Evolutionary conservation across 2,797 vertebrate species (phyloP).

Genomic region (Clarias fuscus): DNA sequence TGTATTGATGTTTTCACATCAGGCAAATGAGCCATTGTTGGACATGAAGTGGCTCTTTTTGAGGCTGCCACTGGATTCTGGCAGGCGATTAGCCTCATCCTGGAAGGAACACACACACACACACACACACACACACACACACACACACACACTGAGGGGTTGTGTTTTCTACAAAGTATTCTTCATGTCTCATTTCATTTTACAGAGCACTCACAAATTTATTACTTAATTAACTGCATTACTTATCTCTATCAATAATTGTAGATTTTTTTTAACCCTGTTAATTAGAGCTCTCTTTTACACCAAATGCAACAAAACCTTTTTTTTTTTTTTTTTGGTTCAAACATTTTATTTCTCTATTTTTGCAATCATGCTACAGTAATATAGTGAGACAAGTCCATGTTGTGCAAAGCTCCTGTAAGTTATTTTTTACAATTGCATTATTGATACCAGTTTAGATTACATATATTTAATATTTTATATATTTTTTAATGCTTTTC

Average conservation of each 20-base stretch:
- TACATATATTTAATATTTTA: neutral
- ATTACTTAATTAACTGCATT: neutral
- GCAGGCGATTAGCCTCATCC: constrained; percentile 9
- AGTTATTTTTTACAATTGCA: neutral
- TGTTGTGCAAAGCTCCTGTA: neutral
- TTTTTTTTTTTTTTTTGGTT: neutral
- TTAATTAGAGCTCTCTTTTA: neutral
- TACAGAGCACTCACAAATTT: neutral
- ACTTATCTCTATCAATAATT: neutral
- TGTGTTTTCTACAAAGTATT: neutral
- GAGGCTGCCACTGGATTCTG: constrained; percentile 30
- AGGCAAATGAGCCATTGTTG: constrained; percentile 30
- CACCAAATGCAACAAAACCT: neutral
- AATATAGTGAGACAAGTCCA: neutral
- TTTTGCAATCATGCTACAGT: neutral
- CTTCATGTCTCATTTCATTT: constrained; percentile 2
- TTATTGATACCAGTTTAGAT: neutral
- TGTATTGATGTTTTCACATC: constrained; percentile 17
- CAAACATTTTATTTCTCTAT: neutral
- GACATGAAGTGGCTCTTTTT: constrained; percentile 19
- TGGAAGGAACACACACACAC: neutral
- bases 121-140: neutral
- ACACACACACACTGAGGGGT: neutral
- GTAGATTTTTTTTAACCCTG: neutral
- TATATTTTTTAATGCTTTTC: neutral